These are phyloP conservation scores for Epinephelus awoara DNA, from an alignment of 2,797 vertebrate genomes.

Conservation along the genomic window DNA sequence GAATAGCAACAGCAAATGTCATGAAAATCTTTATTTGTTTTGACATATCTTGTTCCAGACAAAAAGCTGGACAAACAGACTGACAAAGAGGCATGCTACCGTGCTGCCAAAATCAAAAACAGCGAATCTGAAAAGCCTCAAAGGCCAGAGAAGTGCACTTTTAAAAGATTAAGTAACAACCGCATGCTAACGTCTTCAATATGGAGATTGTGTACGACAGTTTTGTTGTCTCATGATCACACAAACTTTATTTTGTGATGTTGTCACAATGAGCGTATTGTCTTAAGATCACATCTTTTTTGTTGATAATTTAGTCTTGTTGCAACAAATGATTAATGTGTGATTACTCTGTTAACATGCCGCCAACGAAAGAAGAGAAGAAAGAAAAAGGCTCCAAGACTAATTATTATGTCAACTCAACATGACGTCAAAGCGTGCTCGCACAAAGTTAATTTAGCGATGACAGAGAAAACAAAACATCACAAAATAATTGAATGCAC, in stretches of 20 bases:
- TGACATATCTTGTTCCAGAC: background rate
- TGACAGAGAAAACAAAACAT: conserved; percentile 36
- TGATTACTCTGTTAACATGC: background rate
- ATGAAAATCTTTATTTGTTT: background rate
- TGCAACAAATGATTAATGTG: conserved; percentile 20
- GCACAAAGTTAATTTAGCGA: conserved; percentile 14
- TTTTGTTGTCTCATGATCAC: conserved; percentile 27
- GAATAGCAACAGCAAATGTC: background rate
- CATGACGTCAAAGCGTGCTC: conserved; percentile 14
- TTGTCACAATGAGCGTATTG: conserved; percentile 5
- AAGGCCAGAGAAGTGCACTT: conserved; percentile 26
- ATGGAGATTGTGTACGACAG: conserved; percentile 12
- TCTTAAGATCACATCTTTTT: conserved; percentile 23
- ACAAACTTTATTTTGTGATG: background rate
- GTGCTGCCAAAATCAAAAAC: conserved; percentile 17
- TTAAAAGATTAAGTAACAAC: conserved; percentile 23
- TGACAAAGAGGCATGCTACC: background rate
- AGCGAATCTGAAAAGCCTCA: background rate
- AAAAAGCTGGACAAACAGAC: background rate
- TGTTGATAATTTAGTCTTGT: conserved; percentile 21
- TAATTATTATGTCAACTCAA: conserved; percentile 16
- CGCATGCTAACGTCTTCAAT: conserved; percentile 43
- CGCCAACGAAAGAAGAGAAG: conserved; percentile 10
- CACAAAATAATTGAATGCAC: conserved; percentile 45
- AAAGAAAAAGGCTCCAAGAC: background rate